phyloP scores from a whole-genome alignment of 2,888 invertebrate genomes.

The Augiades crinisus region DNA sequence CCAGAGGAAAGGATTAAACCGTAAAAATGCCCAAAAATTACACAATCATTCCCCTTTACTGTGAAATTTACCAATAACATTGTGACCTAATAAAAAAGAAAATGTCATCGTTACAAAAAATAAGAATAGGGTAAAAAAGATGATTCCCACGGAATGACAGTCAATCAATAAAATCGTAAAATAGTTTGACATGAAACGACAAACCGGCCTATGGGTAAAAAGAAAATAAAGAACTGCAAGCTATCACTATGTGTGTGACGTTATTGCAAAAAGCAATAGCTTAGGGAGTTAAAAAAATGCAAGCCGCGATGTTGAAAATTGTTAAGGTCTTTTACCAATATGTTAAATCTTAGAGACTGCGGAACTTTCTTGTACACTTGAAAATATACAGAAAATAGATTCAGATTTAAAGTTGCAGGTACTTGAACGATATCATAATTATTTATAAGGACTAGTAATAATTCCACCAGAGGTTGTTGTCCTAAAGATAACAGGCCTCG shows the following conservation, averaged over 20 bases:
- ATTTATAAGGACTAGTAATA: too few species aligned
- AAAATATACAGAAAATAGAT: too few species aligned
- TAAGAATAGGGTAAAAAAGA: slow-evolving; percentile 39
- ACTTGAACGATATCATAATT: too few species aligned
- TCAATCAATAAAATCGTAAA: slow-evolving; percentile 67
- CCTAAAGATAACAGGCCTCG: too few species aligned
- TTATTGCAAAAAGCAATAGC: slow-evolving; percentile 46
- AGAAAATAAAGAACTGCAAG: slow-evolving; percentile 38
- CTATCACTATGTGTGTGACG: slow-evolving; percentile 49
- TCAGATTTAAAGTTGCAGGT: too few species aligned
- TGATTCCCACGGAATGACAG: slow-evolving; percentile 60
- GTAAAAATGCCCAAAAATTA: slow-evolving; percentile 32
- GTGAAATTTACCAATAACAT: slow-evolving; percentile 1
- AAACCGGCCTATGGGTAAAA: slow-evolving; percentile 53
- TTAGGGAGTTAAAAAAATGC: slow-evolving; percentile 43
- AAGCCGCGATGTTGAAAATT: slow-evolving; percentile 49
- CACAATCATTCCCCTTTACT: neutral
- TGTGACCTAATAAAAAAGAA: slow-evolving; percentile 46
- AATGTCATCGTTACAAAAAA: slow-evolving; percentile 66
- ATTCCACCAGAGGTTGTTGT: too few species aligned
- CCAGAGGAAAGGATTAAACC: slow-evolving; percentile 33
- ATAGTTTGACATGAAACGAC: slow-evolving; percentile 75
- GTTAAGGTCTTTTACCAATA: neutral
- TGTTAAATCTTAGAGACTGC: too few species aligned
- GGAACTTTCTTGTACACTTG: too few species aligned